Percentiles rank a stretch among this genome's conserved stretches.
Conservation (phyloP, 2,113 vertebrate species). For the Fregata magnificens region DNA sequence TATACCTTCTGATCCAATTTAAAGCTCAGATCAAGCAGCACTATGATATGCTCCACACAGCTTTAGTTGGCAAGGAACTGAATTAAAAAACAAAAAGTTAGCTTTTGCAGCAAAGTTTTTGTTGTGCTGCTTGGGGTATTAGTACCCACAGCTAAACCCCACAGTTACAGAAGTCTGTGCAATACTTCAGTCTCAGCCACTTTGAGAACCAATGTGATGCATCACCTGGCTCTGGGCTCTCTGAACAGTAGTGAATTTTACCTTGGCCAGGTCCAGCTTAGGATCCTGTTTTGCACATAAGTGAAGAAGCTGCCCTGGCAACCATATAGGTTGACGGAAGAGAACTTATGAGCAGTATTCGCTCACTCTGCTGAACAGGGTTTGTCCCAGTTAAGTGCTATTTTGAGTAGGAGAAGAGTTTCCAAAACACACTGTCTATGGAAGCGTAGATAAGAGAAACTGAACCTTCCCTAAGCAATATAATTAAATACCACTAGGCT, state of each 20-base stretch:
- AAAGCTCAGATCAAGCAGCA: not conserved
- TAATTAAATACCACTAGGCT: not conserved
- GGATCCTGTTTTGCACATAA: not conserved
- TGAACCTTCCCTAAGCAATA: not conserved
- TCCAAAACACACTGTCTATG: not conserved
- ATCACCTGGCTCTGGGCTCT: not conserved
- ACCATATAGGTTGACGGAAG: not conserved
- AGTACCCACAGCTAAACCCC: not conserved
- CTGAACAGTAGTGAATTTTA: not conserved
- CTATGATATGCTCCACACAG: not conserved
- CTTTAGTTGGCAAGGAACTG: not conserved
- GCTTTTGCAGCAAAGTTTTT: not conserved
- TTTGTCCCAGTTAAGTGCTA: not conserved
- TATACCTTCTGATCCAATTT: not conserved
- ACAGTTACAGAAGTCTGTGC: too few species aligned
- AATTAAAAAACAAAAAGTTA: not conserved
- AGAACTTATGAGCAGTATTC: not conserved
- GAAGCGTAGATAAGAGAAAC: not conserved
- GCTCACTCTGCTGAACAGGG: not conserved
- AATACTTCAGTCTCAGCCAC: not conserved
- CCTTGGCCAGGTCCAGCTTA: not conserved
- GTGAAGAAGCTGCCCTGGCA: not conserved
- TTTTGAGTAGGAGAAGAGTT: not conserved
- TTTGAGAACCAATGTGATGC: accelerated
- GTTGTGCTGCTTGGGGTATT: not conserved